phyloP scores from a whole-genome alignment of 2,113 vertebrate species.

The Tamias sibiricus region DNA sequence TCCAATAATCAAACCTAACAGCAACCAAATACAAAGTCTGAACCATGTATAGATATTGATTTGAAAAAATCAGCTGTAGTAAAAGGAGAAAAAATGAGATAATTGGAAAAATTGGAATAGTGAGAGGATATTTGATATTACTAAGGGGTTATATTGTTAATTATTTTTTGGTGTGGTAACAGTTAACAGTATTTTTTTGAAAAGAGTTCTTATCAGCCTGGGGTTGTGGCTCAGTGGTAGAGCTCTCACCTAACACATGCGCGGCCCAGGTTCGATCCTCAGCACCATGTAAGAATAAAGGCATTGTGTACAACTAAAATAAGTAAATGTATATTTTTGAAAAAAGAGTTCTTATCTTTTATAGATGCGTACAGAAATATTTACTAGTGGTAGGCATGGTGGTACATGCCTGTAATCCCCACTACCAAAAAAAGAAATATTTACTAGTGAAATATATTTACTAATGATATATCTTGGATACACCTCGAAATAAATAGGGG shows the following conservation, averaged over 20 bases:
- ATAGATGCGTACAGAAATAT: neutral
- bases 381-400: neutral
- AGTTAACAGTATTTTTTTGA: neutral
- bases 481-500: conserved; percentile 6
- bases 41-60: neutral
- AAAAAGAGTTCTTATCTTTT: neutral
- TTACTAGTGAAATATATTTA: conserved; percentile 41
- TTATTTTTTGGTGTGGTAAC: neutral
- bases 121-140: conserved; percentile 15
- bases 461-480: neutral
- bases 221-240: too few species aligned
- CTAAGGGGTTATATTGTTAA: neutral
- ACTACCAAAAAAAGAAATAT: neutral
- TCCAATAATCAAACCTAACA: neutral
- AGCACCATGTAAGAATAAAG: too few species aligned
- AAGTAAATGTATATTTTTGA: too few species aligned
- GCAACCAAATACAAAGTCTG: neutral
- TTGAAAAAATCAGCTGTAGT: neutral
- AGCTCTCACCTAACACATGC: too few species aligned
- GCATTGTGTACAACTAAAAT: too few species aligned
- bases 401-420: too few species aligned
- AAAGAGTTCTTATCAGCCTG: neutral
- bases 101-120: neutral
- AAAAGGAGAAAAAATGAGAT: neutral
- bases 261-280: too few species aligned